A percentile compares a stretch with the other conserved stretches of the same genome.
These are phyloP conservation scores for Syrphus vitripennis DNA, from an alignment of 2,888 invertebrate species.

Conservation along the genomic window DNA sequence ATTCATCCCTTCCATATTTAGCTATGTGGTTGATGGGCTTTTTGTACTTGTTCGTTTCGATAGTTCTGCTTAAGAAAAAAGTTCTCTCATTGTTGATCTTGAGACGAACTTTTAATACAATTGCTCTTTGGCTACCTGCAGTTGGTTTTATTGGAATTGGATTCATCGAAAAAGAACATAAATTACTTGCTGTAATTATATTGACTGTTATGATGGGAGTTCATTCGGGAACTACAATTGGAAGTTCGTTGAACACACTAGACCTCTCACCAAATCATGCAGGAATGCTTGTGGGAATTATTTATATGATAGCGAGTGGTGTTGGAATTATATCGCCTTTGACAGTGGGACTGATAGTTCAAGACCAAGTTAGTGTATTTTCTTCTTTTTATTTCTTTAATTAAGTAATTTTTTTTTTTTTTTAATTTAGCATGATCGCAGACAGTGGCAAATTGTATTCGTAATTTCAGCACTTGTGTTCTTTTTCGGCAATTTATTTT, in stretches of 20 bases:
- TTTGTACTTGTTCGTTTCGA: constrained; percentile 80
- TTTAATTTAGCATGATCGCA: constrained; percentile 75
- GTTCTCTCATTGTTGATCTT: constrained; percentile 78
- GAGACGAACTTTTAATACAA: constrained; percentile 76
- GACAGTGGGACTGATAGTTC: constrained; percentile 83
- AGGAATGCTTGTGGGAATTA: constrained; percentile 86
- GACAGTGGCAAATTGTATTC: constrained; percentile 83
- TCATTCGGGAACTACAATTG: constrained; percentile 84
- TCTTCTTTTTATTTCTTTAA: background rate
- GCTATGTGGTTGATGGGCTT: constrained; percentile 82
- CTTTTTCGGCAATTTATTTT: constrained; percentile 82
- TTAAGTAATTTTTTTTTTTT: background rate
- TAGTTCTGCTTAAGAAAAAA: constrained; percentile 79
- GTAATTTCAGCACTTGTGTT: constrained; percentile 82
- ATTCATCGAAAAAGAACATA: constrained; percentile 78
- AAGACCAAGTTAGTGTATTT: constrained; percentile 82
- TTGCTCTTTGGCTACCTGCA: constrained; percentile 82
- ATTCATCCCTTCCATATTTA: constrained; percentile 83
- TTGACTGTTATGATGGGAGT: constrained; percentile 83
- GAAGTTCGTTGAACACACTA: constrained; percentile 85
- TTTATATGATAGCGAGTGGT: constrained; percentile 84
- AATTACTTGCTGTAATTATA: constrained; percentile 81
- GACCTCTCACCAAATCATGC: constrained; percentile 87
- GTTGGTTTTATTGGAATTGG: constrained; percentile 82
- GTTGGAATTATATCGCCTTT: constrained; percentile 85